phyloP scores from a whole-genome alignment of 64 coral and sea anemone species.

The Porites lutea region DNA sequence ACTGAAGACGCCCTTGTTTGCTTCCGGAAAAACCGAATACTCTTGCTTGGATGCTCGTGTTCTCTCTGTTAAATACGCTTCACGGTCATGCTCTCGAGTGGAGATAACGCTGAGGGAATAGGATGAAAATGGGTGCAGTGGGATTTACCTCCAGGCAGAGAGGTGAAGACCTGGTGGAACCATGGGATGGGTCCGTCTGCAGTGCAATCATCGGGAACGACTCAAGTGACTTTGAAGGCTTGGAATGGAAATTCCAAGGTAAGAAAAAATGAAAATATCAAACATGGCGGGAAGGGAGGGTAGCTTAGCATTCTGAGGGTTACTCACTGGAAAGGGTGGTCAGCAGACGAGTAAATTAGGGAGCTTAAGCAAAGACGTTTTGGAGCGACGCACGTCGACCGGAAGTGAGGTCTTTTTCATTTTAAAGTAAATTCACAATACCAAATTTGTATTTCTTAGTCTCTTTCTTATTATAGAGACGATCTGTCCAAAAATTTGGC shows the following conservation, averaged over 20 bases:
- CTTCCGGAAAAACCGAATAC: constrained; percentile 8
- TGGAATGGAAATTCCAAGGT: constrained; percentile 58
- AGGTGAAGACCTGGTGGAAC: constrained; percentile 57
- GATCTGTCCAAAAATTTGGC: too few species aligned
- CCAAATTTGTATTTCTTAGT: too few species aligned
- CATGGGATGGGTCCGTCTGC: constrained; percentile 32
- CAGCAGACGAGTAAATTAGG: too few species aligned
- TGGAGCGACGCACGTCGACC: too few species aligned
- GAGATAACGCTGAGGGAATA: constrained; percentile 46
- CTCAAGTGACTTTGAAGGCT: constrained; percentile 33
- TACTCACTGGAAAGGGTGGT: too few species aligned
- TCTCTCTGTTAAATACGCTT: constrained; percentile 37
- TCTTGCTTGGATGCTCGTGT: constrained; percentile 57
- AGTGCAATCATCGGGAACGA: constrained; percentile 18
- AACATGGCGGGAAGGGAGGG: neutral
- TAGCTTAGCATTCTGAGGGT: too few species aligned
- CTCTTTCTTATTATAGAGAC: too few species aligned
- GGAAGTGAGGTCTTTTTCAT: too few species aligned
- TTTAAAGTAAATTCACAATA: too few species aligned
- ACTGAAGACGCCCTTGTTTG: constrained; percentile 2
- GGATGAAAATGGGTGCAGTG: constrained; percentile 75
- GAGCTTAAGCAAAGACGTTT: too few species aligned
- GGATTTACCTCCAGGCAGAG: constrained; percentile 56
- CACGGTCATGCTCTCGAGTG: constrained; percentile 58
- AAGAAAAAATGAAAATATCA: neutral